Evolutionary conservation across 2,888 invertebrate genomes (phyloP), one percentile per base, ranked within the genome.

Genomic region (Melangyna quadrimaculata): DNA sequence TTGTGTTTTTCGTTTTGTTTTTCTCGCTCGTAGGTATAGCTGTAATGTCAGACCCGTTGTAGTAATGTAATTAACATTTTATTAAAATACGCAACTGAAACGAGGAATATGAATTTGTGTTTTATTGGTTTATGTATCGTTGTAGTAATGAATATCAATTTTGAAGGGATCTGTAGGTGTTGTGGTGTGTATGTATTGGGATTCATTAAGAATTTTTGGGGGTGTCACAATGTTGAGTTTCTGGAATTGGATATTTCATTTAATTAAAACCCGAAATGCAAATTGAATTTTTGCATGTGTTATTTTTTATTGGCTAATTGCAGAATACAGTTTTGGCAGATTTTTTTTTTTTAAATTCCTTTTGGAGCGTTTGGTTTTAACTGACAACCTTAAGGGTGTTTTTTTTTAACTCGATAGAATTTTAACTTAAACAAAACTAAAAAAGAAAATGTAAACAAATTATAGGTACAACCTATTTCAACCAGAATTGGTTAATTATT

Each of bases 51-150:
- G 67, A 43, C 48, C 29, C 29, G 72, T 40, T 79, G 70, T 77
- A 77, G 70, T 77, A 77, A 81, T 73, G 77, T 73, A 77, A 86
- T 81, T 70, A 78, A 73, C 70, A 77, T 81, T 67, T 86, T 81
- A 70, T 73, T 35, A 55, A 71, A 75, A 65, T 69, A 59, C 17
- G 22, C 27, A 29, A 27, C 57, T 59, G 19, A 57, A 57, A 63
- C 51, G 29, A 32, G 19, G 19, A 27, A 48, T 22, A 32, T 14
- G n/a, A 67, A 55, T 9, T 55, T 51, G 19, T 74, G 32, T 65
- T 74, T 14, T 74, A 57, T 63, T 12, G n/a, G 70, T 69, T 37
- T 24, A 37, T 69, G 53, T 37, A 45, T 35, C 69, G 22, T 43
- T 29, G 53, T 10, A 32, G 10, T 32, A 45, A 53, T 69, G 45